Base-by-base conservation (phyloP, 2,797 vertebrate species). In the Microctenopoma steveboyesi region DNA sequence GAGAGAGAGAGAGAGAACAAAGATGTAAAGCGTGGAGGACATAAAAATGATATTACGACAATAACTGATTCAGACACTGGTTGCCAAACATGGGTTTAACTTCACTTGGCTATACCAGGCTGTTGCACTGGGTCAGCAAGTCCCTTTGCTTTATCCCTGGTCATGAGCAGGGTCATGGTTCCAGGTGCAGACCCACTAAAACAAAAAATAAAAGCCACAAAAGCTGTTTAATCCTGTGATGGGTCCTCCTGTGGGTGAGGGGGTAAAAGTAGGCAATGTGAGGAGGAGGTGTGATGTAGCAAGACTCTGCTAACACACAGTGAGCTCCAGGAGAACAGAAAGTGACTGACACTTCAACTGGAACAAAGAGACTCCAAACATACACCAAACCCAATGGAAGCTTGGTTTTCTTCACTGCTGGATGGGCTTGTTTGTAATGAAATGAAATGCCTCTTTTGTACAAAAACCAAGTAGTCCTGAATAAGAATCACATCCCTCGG, bases 261-360 rank as follows among this genome's bases (percentile, higher is more conserved):
- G 51, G 15, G 54, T 28, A 64, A 60, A 47, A 28, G 59, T 35
- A 60, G 74, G 58, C 27, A 52, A 66, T 60, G 53, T 67, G 71
- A 69, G 50, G 64, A 59, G 65, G 69, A 74, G 78, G 82, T 64
- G 76, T 59, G 67, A 73, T 49, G 30, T 85, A 71, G 64, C 86
- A 76, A 39, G 61, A 33, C 40, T 33, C 48, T 64, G 73, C 46
- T 64, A 79, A 78, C 73, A 75, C 67, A 78, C 28, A 76, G 42
- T 73, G 66, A 54, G 59, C 69, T 70, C 37, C 58, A 47, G 54
- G 53, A 72, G 60, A 79, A 53, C 14, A 66, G 56, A 39, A 80
- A 85, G 56, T 27, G 7, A 15, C 47, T 22, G 55, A 59, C 61
- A 18, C 25, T 66, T 51, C 62, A 27, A 53, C 12, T 14, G n/a